A percentile compares a stretch with the other conserved stretches of the same genome.
phyloP scores from a whole-genome alignment of 2,888 invertebrate species.

The Drosophila niveifrons region DNA sequence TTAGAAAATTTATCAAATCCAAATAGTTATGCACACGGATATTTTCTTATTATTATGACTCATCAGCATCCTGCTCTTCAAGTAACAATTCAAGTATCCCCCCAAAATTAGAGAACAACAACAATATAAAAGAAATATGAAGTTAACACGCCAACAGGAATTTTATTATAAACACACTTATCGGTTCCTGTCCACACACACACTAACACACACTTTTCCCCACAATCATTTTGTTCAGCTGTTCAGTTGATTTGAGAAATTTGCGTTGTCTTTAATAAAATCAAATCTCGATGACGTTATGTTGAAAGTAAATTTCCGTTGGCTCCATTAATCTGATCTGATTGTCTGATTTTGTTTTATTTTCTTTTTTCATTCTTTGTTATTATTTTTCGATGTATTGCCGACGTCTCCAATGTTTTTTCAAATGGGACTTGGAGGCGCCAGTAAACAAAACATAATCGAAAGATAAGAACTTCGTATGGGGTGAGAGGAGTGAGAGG shows the following conservation, averaged over 20 bases:
- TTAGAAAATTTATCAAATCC: too few species aligned
- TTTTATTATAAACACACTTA: too few species aligned
- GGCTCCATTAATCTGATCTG: constrained; percentile 43
- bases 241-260: neutral
- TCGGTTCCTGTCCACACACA: too few species aligned
- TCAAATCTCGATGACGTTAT: constrained; percentile 8
- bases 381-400: constrained; percentile 2
- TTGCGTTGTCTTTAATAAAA: constrained; percentile 15
- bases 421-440: constrained; percentile 6
- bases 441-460: constrained; percentile 37
- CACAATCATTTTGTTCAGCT: neutral
- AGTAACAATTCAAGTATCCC: too few species aligned
- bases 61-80: too few species aligned
- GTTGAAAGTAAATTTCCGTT: constrained; percentile 34
- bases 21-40: too few species aligned
- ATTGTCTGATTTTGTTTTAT: constrained; percentile 22
- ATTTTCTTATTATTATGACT: too few species aligned
- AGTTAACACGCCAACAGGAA: too few species aligned
- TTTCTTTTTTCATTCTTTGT: constrained; percentile 10
- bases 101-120: too few species aligned
- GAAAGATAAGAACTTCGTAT: constrained; percentile 28
- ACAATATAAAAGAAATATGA: too few species aligned
- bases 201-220: too few species aligned
- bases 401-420: constrained; percentile 25
- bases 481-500: neutral